Evolutionary conservation across 2,797 vertebrate genomes (phyloP).

Genomic region (Pangasius djambal): DNA sequence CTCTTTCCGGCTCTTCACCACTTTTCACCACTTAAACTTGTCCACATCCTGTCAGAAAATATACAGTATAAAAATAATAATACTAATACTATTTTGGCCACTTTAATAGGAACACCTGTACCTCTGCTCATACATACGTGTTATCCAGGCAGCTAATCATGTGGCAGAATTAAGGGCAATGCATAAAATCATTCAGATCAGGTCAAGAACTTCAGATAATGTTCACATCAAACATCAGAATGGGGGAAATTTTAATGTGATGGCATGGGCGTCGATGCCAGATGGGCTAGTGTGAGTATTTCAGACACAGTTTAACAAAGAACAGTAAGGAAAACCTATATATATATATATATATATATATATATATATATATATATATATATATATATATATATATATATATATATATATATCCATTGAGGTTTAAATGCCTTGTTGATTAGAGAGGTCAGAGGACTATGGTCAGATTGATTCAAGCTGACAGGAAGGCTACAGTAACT

Average conservation of each 20-base stretch:
- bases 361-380: too few species aligned
- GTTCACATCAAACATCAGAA: background rate
- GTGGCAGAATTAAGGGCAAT: background rate
- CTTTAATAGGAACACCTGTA: background rate
- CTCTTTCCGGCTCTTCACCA: too few species aligned
- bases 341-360: too few species aligned
- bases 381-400: too few species aligned
- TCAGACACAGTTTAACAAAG: background rate
- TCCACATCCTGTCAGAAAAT: background rate
- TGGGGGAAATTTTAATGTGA: background rate
- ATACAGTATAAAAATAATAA: background rate
- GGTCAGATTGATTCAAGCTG: background rate
- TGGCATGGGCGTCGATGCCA: background rate
- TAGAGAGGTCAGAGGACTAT: background rate
- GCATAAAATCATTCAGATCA: background rate
- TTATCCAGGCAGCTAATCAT: background rate
- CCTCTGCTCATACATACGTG: background rate
- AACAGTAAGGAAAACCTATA: background rate
- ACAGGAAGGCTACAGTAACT: background rate
- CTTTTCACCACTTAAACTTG: background rate
- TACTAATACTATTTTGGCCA: background rate
- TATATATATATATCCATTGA: background rate
- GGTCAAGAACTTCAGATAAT: background rate
- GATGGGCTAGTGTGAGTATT: background rate
- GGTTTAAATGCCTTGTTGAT: background rate